These are phyloP conservation scores for Limnodromus scolopaceus DNA, from an alignment of 2,797 vertebrate species.

Conservation along the genomic window DNA sequence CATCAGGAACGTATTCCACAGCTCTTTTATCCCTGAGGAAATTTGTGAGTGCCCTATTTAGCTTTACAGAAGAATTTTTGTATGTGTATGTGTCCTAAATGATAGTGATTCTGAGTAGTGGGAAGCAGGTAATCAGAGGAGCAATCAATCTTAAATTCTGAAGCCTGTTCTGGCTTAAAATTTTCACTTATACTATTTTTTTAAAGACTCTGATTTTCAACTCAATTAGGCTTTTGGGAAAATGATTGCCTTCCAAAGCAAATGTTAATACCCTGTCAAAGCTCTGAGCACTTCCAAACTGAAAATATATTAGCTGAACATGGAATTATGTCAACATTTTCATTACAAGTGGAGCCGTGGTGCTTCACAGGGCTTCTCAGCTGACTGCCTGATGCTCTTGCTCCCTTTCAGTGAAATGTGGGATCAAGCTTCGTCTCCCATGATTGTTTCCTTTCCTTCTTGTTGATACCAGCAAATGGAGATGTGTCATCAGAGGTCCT, in stretches of 20 bases:
- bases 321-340: slow-evolving; percentile 64
- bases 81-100: neutral
- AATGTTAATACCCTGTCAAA: slow-evolving; percentile 61
- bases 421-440: neutral
- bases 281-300: slow-evolving; percentile 53
- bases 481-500: neutral
- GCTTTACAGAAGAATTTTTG: neutral
- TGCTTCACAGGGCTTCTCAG: slow-evolving; percentile 12
- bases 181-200: slow-evolving; percentile 32
- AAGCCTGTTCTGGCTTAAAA: slow-evolving; percentile 22
- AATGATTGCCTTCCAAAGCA: slow-evolving; percentile 67
- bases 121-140: neutral
- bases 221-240: slow-evolving; percentile 57
- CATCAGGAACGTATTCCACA: neutral
- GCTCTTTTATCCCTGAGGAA: neutral
- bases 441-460: neutral
- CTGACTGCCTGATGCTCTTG: neutral
- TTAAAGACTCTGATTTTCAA: slow-evolving; percentile 42
- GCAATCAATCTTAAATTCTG: slow-evolving; percentile 11
- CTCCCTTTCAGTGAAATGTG: neutral
- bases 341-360: neutral
- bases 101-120: neutral
- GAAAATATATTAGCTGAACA: slow-evolving; percentile 62
- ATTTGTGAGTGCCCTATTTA: neutral
- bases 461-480: neutral